phyloP scores from a whole-genome alignment of 2,113 vertebrate genomes.

The Asarcornis scutulata region DNA sequence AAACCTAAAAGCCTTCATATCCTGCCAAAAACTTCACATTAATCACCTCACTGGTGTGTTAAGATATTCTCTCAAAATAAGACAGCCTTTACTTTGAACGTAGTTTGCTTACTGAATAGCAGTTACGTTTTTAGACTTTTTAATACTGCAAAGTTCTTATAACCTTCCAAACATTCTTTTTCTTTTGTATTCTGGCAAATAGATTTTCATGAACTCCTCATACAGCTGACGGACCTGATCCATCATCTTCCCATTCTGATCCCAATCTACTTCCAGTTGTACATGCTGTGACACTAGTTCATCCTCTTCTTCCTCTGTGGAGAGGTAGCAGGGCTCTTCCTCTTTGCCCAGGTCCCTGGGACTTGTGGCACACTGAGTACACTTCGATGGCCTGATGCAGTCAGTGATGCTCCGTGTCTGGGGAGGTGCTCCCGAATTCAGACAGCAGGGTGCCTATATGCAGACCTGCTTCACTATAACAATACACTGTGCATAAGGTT shows the following conservation, averaged over 20 bases:
- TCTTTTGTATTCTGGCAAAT: not conserved
- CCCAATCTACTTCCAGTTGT: not conserved
- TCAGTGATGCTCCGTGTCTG: not conserved
- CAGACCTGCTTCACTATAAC: not conserved
- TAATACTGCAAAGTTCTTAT: not conserved
- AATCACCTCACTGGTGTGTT: not conserved
- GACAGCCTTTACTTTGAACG: not conserved
- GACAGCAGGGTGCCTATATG: not conserved
- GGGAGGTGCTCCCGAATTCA: not conserved
- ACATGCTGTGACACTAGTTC: not conserved
- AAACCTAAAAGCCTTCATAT: not conserved
- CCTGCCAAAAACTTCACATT: not conserved
- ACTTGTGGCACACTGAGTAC: not conserved
- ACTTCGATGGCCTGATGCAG: accelerated
- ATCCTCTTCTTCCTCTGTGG: not conserved
- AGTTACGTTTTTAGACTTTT: not conserved
- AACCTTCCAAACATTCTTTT: not conserved
- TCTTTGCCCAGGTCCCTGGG: not conserved
- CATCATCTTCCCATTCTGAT: not conserved
- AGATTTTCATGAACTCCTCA: not conserved
- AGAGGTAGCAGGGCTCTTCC: not conserved
- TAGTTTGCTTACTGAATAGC: not conserved
- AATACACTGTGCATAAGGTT: not conserved
- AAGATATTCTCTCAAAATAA: not conserved
- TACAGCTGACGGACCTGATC: not conserved